phyloP scores from a whole-genome alignment of 2,888 invertebrate species.

The Mechanitis mazaeus region DNA sequence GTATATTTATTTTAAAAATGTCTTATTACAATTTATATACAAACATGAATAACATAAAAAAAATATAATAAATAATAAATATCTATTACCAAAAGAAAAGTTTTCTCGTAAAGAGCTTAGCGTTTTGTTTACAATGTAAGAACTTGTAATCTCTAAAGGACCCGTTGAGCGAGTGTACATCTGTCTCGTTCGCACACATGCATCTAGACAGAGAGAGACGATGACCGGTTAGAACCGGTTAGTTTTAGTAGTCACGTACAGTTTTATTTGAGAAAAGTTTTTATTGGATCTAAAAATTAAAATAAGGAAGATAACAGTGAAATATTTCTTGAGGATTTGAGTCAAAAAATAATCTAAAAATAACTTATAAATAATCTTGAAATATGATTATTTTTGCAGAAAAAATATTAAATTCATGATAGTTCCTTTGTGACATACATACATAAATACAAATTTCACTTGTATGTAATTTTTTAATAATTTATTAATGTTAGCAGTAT shows the following conservation, averaged over 20 bases:
- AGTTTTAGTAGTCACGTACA: constrained; percentile 3
- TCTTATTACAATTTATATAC: too few species aligned
- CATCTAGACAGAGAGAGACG: background rate
- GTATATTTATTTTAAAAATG: too few species aligned
- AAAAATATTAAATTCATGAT: too few species aligned
- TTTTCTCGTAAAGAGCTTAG: constrained; percentile 8
- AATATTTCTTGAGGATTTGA: background rate
- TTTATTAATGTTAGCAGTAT: too few species aligned
- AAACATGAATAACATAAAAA: too few species aligned
- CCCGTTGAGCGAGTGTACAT: background rate
- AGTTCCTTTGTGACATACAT: too few species aligned
- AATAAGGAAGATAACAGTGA: too few species aligned
- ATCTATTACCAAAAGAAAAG: constrained; percentile 3
- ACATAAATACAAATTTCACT: too few species aligned
- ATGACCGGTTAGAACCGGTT: constrained; percentile 9
- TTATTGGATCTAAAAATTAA: too few species aligned
- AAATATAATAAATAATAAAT: background rate
- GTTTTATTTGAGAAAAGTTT: too few species aligned
- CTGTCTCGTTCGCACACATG: constrained; percentile 1
- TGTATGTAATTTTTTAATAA: too few species aligned
- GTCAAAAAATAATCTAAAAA: background rate
- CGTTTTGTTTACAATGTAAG: constrained; percentile 5
- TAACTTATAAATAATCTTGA: background rate
- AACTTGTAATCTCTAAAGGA: constrained; percentile 9
- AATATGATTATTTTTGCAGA: background rate